Conservation (phyloP, 2,888 invertebrate species). For the Cosmia trapezina region DNA sequence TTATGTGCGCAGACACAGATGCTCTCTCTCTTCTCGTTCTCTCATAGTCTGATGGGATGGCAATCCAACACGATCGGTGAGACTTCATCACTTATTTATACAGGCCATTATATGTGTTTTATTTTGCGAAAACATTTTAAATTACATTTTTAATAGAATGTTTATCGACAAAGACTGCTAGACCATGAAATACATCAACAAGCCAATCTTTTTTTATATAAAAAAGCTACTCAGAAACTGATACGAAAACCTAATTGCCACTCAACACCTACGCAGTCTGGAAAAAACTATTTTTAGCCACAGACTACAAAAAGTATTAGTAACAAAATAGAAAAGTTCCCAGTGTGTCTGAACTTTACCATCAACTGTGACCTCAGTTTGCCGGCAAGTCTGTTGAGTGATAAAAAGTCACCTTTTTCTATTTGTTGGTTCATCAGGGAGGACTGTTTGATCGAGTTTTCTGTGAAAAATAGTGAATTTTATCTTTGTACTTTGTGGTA, state of each 20-base stretch:
- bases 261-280: slow-evolving; percentile 6
- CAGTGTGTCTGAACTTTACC: slow-evolving; percentile 48
- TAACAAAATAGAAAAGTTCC: slow-evolving; percentile 23
- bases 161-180: not conserved
- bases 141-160: slow-evolving; percentile 18
- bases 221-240: slow-evolving; percentile 16
- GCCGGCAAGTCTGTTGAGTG: slow-evolving; percentile 12
- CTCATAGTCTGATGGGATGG: too few species aligned
- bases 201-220: not conserved
- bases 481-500: slow-evolving; percentile 4
- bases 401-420: slow-evolving; percentile 30
- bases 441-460: slow-evolving; percentile 26
- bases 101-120: not conserved
- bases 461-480: slow-evolving; percentile 21
- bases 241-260: slow-evolving; percentile 8
- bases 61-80: too few species aligned
- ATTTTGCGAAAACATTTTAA: not conserved
- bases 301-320: slow-evolving; percentile 12
- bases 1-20: not conserved
- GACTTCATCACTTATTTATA: not conserved
- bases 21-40: too few species aligned
- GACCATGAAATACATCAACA: slow-evolving; percentile 10
- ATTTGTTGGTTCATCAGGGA: slow-evolving; percentile 43
- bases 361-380: slow-evolving; percentile 38
- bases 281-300: not conserved